phyloP scores from a whole-genome alignment of 92 coral and sea anemone genomes.

The Pocillopora meandrina region DNA sequence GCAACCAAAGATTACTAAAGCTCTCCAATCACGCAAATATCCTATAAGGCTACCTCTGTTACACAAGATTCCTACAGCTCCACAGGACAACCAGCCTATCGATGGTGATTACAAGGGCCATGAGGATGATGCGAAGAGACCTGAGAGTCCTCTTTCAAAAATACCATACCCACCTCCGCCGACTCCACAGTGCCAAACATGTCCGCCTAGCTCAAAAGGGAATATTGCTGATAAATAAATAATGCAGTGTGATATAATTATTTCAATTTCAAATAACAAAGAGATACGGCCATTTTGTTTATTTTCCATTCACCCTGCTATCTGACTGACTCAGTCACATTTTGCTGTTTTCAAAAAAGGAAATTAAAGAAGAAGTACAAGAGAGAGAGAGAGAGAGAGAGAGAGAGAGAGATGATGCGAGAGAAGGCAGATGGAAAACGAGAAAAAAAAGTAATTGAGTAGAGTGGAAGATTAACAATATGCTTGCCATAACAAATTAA shows the following conservation, averaged over 20 bases:
- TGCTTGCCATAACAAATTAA: too few species aligned
- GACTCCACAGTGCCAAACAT: slow-evolving; percentile 4
- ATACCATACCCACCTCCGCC: slow-evolving; percentile 26
- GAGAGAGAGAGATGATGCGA: too few species aligned
- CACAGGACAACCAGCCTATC: slow-evolving; percentile 5
- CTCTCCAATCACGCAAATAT: background rate
- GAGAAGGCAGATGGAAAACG: too few species aligned
- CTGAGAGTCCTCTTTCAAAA: slow-evolving; percentile 4
- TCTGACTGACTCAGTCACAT: too few species aligned
- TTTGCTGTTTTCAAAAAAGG: too few species aligned
- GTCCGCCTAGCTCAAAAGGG: background rate
- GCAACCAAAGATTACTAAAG: slow-evolving; percentile 5
- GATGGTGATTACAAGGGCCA: background rate
- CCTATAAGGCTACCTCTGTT: background rate
- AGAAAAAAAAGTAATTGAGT: too few species aligned
- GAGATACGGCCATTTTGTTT: too few species aligned
- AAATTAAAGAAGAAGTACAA: too few species aligned
- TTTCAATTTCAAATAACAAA: too few species aligned
- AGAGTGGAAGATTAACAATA: too few species aligned
- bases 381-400: too few species aligned
- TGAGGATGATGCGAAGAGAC: background rate
- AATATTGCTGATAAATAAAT: background rate
- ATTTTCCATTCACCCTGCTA: too few species aligned
- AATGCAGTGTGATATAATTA: background rate
- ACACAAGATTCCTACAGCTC: slow-evolving; percentile 15